Base-by-base conservation (phyloP, 1,140 invertebrate species). In the Yoshiicerus persimilis region DNA sequence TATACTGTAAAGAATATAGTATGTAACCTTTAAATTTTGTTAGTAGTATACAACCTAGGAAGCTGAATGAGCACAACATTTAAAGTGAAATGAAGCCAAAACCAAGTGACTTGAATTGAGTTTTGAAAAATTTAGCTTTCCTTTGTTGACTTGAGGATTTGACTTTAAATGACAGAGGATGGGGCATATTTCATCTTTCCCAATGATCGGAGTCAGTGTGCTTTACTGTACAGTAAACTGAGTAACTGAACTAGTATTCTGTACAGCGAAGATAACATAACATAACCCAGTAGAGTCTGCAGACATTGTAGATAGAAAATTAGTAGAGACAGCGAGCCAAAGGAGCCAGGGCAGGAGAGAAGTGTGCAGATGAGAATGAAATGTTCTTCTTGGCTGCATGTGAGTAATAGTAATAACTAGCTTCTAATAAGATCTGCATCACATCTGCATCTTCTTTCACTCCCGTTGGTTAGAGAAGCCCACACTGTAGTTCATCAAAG, bases 401-500 rank as follows among this genome's bases (percentile, higher is more conserved):
- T 80, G 75, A 80, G 75, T 80, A 36, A 80, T 80, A 80, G 75
- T 38, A 80, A 38, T 80, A 80, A 80, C 32, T 34, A 80, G 30
- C 75, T 80, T n/a, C 32, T 38, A 30, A 34, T n/a, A 77, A 77
- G 75, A 80, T 70, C 23, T 80, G 75, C 75, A 80, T 80, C 75
- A 34, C 75, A 80, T 80, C 75, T 80, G 75, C 32, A 80, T 36
- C 75, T 80, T 80, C 75, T 36, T 80, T 36, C 70, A 77, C 70
- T n/a, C 4, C 2, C 11, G 39, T 41, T 9, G 16, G 39, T 41
- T 41, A 41, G 16, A 41, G 39, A 41, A 41, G 39, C 39, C 16
- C 39, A 41, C 16, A 41, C 41, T 11, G 41, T 11, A 20, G n/a
- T n/a, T n/a, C n/a, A n/a, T n/a, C n/a, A n/a, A n/a, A n/a, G n/a